Evolutionary conservation across 2,797 vertebrate genomes (phyloP).

Genomic region (Melanotaenia maccullochi): DNA sequence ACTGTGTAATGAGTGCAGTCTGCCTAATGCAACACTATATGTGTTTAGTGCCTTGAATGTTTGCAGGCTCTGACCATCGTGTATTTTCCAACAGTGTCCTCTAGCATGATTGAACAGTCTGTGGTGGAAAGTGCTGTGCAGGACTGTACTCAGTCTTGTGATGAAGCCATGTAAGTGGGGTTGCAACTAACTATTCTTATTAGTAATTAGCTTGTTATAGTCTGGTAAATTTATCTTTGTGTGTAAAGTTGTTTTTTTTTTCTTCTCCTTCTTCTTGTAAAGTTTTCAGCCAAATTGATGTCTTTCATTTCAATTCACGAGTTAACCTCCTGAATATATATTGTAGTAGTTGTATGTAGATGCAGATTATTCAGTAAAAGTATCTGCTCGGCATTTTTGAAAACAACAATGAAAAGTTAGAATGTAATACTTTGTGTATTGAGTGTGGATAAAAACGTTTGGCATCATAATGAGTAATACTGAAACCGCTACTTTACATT

Average conservation of each 20-base stretch:
- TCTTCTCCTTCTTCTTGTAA: no score
- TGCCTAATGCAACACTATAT: neutral
- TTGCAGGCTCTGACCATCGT: neutral
- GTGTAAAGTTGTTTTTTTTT: neutral
- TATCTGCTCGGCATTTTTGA: no score
- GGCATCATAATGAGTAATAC: neutral
- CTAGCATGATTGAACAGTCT: slow-evolving; percentile 91
- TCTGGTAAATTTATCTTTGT: neutral
- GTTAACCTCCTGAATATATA: no score
- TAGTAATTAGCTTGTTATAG: neutral
- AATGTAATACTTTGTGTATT: neutral
- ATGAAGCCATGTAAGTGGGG: slow-evolving; percentile 89
- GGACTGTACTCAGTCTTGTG: slow-evolving; percentile 91
- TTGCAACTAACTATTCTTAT: neutral
- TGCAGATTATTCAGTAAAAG: no score
- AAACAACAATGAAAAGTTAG: no score
- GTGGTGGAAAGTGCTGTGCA: slow-evolving; percentile 89
- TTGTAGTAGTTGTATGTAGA: no score
- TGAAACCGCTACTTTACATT: neutral
- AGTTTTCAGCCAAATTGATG: no score
- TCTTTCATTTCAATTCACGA: no score
- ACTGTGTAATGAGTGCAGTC: neutral
- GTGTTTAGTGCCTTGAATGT: neutral
- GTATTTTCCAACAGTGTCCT: slow-evolving; percentile 85
- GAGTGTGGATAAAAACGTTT: neutral